Percentiles rank a stretch among this genome's conserved stretches.
Evolutionary conservation across 2,888 invertebrate species (phyloP).

Genomic region (Lochmaea crataegi): DNA sequence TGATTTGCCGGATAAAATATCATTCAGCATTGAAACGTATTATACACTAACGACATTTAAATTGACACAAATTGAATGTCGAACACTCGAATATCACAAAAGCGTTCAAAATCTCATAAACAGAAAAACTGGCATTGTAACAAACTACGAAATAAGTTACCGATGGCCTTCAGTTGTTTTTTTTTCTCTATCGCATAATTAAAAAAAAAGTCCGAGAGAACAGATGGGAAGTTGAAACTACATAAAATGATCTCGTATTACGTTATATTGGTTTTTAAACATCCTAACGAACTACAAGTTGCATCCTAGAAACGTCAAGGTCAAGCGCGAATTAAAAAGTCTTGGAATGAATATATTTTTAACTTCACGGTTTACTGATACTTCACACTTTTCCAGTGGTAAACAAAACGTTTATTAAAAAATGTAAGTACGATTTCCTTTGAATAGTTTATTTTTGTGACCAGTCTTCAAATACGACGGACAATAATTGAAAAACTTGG

Average conservation of each 20-base stretch:
- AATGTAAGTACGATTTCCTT: not conserved
- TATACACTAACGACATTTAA: constrained; percentile 27
- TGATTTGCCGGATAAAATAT: not conserved
- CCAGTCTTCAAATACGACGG: not conserved
- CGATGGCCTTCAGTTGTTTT: constrained; percentile 41
- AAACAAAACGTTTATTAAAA: not conserved
- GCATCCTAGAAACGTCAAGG: constrained; percentile 24
- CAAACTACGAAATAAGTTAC: constrained; percentile 33
- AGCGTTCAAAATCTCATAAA: constrained; percentile 36
- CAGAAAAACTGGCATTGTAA: constrained; percentile 40
- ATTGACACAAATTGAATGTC: constrained; percentile 22
- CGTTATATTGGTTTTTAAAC: constrained; percentile 34
- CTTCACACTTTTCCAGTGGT: not conserved
- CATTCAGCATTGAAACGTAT: not conserved
- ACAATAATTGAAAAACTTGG: too few relatives aligned
- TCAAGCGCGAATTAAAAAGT: constrained; percentile 12
- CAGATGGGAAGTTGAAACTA: constrained; percentile 42
- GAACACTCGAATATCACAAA: constrained; percentile 32
- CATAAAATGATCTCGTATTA: constrained; percentile 33
- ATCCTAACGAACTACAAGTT: constrained; percentile 10
- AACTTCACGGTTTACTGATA: constrained; percentile 2
- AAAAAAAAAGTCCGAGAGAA: constrained; percentile 38
- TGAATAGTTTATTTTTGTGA: not conserved
- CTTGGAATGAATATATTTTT: constrained; percentile 8
- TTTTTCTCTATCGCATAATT: constrained; percentile 37